These are phyloP conservation scores for Petrocephalus sullivani DNA, from an alignment of 2,797 vertebrate species.

Conservation along the genomic window DNA sequence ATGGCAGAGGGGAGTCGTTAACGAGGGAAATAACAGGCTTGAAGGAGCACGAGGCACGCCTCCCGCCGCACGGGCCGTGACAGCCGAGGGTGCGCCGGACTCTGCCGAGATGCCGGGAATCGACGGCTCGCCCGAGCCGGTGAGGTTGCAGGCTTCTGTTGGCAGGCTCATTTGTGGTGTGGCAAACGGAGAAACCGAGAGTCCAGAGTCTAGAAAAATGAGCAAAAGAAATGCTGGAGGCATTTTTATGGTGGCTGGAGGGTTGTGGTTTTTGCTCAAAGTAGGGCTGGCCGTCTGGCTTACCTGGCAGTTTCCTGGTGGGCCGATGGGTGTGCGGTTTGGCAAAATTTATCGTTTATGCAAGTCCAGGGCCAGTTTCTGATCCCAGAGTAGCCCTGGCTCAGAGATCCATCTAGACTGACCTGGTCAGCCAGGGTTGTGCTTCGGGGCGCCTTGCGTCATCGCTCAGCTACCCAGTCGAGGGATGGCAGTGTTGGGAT, in stretches of 20 bases:
- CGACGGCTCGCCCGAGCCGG: background rate
- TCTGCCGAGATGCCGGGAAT: background rate
- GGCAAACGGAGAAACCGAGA: background rate
- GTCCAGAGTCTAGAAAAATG: background rate
- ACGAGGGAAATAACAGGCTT: background rate
- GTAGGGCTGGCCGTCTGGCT: background rate
- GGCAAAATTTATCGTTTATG: background rate
- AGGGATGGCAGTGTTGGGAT: background rate
- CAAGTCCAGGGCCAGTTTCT: no score
- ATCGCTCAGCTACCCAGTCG: background rate
- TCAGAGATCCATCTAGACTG: slow-evolving; percentile 57
- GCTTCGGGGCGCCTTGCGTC: slow-evolving; percentile 23
- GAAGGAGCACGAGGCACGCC: background rate
- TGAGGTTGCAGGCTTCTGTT: background rate
- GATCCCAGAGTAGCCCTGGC: slow-evolving; percentile 20
- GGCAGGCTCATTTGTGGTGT: background rate
- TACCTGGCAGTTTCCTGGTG: background rate
- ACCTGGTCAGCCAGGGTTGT: slow-evolving; percentile 49
- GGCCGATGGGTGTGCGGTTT: slow-evolving; percentile 28
- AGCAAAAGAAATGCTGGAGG: background rate
- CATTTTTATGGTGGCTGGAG: background rate
- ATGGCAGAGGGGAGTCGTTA: background rate
- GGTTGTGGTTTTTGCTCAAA: background rate
- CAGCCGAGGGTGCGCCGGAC: background rate
- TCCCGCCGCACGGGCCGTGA: background rate